Percentiles rank a stretch among this genome's conserved stretches.
phyloP scores from a whole-genome alignment of 2,888 invertebrate genomes.

The Eilema caniola region DNA sequence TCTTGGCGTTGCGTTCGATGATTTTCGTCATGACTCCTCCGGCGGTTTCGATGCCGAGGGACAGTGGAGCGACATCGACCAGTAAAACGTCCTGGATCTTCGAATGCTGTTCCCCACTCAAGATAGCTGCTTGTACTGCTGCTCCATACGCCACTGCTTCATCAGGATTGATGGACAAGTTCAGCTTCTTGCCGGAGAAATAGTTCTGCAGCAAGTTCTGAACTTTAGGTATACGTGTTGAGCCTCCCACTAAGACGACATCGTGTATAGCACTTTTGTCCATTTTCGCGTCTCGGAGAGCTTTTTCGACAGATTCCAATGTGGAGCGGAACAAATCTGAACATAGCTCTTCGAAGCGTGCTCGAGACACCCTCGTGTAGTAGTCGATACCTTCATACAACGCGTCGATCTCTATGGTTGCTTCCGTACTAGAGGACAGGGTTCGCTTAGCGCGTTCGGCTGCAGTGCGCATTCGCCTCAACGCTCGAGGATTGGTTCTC shows the following conservation, averaged over 20 bases:
- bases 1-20: conserved; percentile 18
- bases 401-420: conserved; percentile 90
- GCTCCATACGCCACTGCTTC: conserved; percentile 19
- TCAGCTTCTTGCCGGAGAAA: conserved; percentile 19
- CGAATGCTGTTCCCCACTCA: conserved; percentile 16
- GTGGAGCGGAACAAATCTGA: conserved; percentile 54
- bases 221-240: conserved; percentile 15
- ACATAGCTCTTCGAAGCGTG: conserved; percentile 88
- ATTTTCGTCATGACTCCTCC: conserved; percentile 19
- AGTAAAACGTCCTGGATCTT: conserved; percentile 19
- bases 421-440: conserved; percentile 90
- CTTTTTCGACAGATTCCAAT: conserved; percentile 90
- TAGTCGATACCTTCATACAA: conserved; percentile 88
- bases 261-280: conserved; percentile 89
- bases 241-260: conserved; percentile 17
- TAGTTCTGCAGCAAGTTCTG: conserved; percentile 16
- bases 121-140: conserved; percentile 17
- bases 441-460: conserved; percentile 91
- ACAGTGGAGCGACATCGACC: conserved; percentile 17
- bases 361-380: conserved; percentile 89
- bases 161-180: conserved; percentile 18
- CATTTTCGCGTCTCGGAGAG: conserved; percentile 89
- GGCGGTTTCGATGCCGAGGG: conserved; percentile 16
- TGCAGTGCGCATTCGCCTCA: conserved; percentile 89
- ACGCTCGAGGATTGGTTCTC: conserved; percentile 86